Evolutionary conservation across 2,113 vertebrate species (phyloP).

Genomic region (Tachycineta bicolor): DNA sequence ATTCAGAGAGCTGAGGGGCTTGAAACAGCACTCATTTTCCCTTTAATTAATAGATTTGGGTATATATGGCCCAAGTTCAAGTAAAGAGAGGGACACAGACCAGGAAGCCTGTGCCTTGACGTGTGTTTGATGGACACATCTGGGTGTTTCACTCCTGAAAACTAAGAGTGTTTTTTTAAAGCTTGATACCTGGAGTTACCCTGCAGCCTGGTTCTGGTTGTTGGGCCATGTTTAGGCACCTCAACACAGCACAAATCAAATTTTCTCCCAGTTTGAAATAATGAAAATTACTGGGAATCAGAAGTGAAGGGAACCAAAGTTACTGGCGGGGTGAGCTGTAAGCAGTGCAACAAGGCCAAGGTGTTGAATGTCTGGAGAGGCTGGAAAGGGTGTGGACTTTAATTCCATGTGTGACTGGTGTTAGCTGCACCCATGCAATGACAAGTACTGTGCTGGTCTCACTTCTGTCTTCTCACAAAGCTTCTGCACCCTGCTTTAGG

Average conservation of each 20-base stretch:
- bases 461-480: background rate
- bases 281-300: background rate
- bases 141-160: background rate
- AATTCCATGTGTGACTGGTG: background rate
- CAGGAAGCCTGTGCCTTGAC: fast-evolving
- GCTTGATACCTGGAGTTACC: background rate
- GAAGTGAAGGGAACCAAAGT: background rate
- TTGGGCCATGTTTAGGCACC: background rate
- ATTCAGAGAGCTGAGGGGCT: background rate
- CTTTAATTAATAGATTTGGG: background rate
- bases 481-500: background rate
- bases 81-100: background rate
- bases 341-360: background rate
- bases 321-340: background rate
- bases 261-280: background rate
- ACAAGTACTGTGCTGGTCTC: background rate
- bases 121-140: background rate
- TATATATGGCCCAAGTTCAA: background rate
- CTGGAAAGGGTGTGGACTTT: background rate
- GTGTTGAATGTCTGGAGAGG: background rate
- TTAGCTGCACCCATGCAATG: background rate
- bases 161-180: background rate
- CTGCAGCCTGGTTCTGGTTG: background rate
- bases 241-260: background rate
- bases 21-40: background rate